Percentiles rank a stretch among this genome's conserved stretches.
These are phyloP conservation scores for Amyelois transitella DNA, from an alignment of 1,140 invertebrate genomes.

Conservation along the genomic window DNA sequence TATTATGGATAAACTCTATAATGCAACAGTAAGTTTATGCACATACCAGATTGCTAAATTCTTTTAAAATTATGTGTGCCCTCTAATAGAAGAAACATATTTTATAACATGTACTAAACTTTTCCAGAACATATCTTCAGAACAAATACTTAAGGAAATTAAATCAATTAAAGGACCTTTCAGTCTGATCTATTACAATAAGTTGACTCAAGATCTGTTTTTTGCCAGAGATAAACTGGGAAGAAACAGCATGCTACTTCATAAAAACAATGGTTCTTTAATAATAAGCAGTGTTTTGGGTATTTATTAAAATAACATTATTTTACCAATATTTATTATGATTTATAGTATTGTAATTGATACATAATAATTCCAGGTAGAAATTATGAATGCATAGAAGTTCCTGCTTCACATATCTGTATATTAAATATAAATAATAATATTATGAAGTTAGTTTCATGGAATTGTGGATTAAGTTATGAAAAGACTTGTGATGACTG, in stretches of 20 bases:
- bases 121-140: conserved; percentile 9
- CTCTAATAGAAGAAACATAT: not conserved
- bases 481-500: conserved; percentile 30
- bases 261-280: conserved; percentile 66
- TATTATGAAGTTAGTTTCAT: conserved; percentile 60
- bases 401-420: conserved; percentile 85
- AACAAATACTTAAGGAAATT: conserved; percentile 33
- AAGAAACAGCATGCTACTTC: conserved; percentile 86
- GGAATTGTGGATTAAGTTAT: conserved; percentile 21
- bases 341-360: conserved; percentile 6
- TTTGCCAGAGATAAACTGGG: conserved; percentile 92
- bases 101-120: not conserved
- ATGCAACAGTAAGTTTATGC: conserved; percentile 15
- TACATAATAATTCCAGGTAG: conserved; percentile 48
- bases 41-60: not conserved
- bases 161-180: conserved; percentile 85
- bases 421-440: conserved; percentile 73
- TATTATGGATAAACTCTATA: conserved; percentile 41
- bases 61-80: conserved; percentile 3
- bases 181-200: conserved; percentile 87
- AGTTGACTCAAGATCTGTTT: conserved; percentile 78
- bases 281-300: conserved; percentile 78
- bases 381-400: conserved; percentile 76
- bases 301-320: conserved; percentile 23
- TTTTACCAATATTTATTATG: conserved; percentile 8